Percentiles rank a stretch among this genome's conserved stretches.
These are phyloP conservation scores for Henricia sp. DNA, from an alignment of 53 echinoderm and acorn worm species.

Conservation along the genomic window DNA sequence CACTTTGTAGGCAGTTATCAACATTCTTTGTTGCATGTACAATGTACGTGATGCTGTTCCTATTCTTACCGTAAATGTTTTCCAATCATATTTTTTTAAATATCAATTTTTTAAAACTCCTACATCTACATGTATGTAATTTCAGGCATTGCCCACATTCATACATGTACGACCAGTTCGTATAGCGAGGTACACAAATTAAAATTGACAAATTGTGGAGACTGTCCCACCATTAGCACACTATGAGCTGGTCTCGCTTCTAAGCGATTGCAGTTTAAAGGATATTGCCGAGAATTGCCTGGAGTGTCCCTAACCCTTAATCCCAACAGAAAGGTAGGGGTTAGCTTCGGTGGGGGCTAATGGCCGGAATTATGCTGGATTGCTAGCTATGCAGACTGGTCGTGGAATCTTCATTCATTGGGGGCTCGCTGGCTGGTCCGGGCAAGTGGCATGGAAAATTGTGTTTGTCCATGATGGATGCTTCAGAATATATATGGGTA, in stretches of 20 bases:
- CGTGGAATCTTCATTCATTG: slow-evolving; percentile 23
- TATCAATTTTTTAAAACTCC: too few relatives aligned
- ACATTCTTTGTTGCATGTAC: too few relatives aligned
- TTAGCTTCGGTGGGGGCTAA: slow-evolving; percentile 32
- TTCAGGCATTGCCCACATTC: too few relatives aligned
- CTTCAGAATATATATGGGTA: too few relatives aligned
- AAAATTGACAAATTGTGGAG: neutral
- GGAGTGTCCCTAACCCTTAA: neutral
- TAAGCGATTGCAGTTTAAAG: neutral
- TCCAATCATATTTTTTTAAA: too few relatives aligned
- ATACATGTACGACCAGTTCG: too few relatives aligned
- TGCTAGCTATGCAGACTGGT: slow-evolving; percentile 25
- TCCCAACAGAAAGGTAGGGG: slow-evolving; percentile 27
- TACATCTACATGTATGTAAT: too few relatives aligned
- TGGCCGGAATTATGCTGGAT: slow-evolving; percentile 7
- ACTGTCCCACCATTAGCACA: neutral
- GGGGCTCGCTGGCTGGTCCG: neutral
- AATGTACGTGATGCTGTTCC: too few relatives aligned
- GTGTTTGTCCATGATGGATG: too few relatives aligned
- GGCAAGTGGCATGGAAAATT: neutral
- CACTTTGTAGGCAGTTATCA: too few relatives aligned
- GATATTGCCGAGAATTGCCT: neutral
- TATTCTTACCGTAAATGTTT: too few relatives aligned
- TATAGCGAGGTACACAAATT: too few relatives aligned
- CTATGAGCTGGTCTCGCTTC: neutral